phyloP scores from a whole-genome alignment of 2,113 vertebrate genomes.

The Xerus inauris region DNA sequence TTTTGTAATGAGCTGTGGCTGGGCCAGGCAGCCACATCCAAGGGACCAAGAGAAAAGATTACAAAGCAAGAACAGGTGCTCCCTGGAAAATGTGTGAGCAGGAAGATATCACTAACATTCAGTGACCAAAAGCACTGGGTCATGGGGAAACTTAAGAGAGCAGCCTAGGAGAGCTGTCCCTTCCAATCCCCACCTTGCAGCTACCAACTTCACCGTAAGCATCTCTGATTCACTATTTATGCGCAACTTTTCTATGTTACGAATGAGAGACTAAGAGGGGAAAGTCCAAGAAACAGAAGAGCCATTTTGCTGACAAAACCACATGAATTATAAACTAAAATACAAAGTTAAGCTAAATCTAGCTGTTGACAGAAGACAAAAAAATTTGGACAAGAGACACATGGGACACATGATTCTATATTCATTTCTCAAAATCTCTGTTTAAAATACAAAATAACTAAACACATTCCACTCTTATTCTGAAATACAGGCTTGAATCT shows the following conservation, averaged over 20 bases:
- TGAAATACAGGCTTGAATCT: background rate
- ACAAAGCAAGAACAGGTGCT: background rate
- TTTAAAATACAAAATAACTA: background rate
- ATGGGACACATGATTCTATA: background rate
- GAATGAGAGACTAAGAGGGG: background rate
- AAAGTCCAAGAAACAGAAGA: background rate
- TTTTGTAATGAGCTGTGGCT: background rate
- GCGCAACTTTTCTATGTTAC: background rate
- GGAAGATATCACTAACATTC: background rate
- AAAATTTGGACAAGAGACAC: background rate
- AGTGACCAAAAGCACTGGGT: background rate
- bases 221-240: background rate
- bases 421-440: constrained; percentile 11
- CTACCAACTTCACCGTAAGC: background rate
- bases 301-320: background rate
- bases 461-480: background rate
- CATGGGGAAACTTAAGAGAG: background rate
- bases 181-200: background rate
- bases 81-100: background rate
- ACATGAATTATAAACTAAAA: background rate
- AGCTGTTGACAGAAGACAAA: background rate
- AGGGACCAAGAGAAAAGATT: background rate
- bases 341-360: background rate
- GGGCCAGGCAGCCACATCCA: background rate
- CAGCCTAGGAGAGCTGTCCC: background rate